phyloP scores from a whole-genome alignment of 2,113 vertebrate genomes.

The Barnardius zonarius region DNA sequence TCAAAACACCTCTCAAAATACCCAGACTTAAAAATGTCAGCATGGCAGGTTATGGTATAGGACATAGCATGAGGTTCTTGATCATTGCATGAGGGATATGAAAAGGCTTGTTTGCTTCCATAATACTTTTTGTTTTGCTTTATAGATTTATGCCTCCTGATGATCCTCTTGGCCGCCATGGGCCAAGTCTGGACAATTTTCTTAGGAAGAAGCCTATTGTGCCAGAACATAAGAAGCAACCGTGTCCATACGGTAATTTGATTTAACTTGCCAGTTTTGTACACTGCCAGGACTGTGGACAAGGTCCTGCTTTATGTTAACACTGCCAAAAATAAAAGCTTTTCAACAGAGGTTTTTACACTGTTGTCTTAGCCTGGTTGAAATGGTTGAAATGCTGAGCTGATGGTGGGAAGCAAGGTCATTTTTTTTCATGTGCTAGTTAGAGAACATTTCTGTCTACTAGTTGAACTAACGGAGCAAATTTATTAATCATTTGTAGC shows the following conservation, averaged over 20 bases:
- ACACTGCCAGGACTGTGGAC: background rate
- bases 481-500: background rate
- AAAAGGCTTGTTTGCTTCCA: background rate
- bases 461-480: background rate
- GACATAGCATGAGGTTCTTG: background rate
- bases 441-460: background rate
- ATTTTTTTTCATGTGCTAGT: background rate
- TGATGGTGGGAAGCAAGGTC: background rate
- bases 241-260: constrained; percentile 91
- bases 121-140: background rate
- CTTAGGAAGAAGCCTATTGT: constrained; percentile 92
- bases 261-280: background rate
- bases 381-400: background rate
- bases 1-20: background rate
- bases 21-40: background rate
- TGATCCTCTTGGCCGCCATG: constrained; percentile 94
- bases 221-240: constrained; percentile 97
- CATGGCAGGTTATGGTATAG: background rate
- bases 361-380: background rate
- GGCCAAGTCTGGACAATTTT: constrained; percentile 96
- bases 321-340: background rate
- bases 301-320: background rate
- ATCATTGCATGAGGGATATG: background rate
- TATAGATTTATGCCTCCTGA: constrained; percentile 96
- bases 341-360: background rate